Evolutionary conservation across 2,113 vertebrate genomes (phyloP), one percentile per base, ranked within the genome.

Genomic region (Toxotes jaculatrix): DNA sequence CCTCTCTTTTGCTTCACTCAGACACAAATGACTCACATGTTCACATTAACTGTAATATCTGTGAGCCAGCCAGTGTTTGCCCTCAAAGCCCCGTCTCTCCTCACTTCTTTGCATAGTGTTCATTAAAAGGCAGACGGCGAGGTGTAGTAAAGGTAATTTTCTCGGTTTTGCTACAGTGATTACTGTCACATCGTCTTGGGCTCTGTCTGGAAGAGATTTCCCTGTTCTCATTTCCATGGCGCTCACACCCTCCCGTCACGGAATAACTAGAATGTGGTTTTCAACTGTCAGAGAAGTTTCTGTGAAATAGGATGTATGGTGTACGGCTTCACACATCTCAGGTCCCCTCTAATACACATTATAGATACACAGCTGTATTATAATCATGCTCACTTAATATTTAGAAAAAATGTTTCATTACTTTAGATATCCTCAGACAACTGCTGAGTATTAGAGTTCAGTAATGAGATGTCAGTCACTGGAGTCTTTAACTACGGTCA

Each of bases 121-220:
- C 67, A 82, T 83, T 87, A 85, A 43, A 59, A 82, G 47, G 38
- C 43, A 59, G 65, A 42, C 10, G 0, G 56, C 27, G 19, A 40
- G 21, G 79, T 70, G 59, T 60, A 45, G 51, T 66, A 36, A 80
- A 75, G 59, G 60, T 67, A 7, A 80, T 86, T 79, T 80, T 57
- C 80, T 71, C 0, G 2, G 23, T 79, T 82, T 66, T 34, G 61
- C 53, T 34, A n/a, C 49, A 62, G 73, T 60, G 64, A 80, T 82
- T 73, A 65, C 51, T 55, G 27, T 72, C 49, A 38, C 11, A 7
- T 47, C 16, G 1, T 69, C 57, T 32, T 5, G n/a, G 45, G 14
- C n/a, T 63, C 40, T 53, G n/a, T 68, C 6, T 56, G 65, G 19
- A 36, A 57, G 27, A 71, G 14, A 60, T 57, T 64, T 42, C 60